Base-by-base conservation (phyloP, 2,797 vertebrate genomes). In the Bryconaethiops microstoma region DNA sequence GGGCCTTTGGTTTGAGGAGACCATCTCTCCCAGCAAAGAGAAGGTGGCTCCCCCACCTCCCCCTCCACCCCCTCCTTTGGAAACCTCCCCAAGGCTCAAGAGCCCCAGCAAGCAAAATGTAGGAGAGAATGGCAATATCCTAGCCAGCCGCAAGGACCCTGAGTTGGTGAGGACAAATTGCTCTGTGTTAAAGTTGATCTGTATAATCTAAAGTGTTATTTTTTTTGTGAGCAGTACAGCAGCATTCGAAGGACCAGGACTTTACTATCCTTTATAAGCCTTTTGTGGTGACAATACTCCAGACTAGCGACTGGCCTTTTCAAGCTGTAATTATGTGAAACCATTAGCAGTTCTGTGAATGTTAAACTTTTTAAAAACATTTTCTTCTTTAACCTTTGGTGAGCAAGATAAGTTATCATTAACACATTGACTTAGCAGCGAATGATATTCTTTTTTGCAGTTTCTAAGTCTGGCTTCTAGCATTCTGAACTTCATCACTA, bases 1-100 rank as follows among this genome's bases (percentile, higher is more conserved):
- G 69, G 98, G 98, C 39, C 96, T 99, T 1, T 99, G 98, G 98
- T 99, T 99, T 89, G 98, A 99, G 87, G 98, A 99, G 92, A 99
- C 98, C 52, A 99, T 99, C 93, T 99, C 98, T 42, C 98, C 98
- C 16, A 97, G 95, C 88, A 99, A 99, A 89, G 98, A 99, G 89
- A 99, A 99, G 86, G 96, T 95, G 83, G 97, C 96, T 0, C 97
- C 97, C 0, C 97, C 97, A 0, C 97, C 98, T 0, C 97, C 97
- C 0, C 97, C 97, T 0, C 97, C 97, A 0, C 97, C 97, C 0
- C 97, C 97, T 0, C 97, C 97, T 0, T 79, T 98, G 86, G 97
- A 98, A 90, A 97, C 97, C 1, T 97, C 97, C 0, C 97, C 97
- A 0, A 91, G 96, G 74, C 94, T 98, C 65, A 99, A 99, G 87